Evolutionary conservation across 2,888 invertebrate species (phyloP), one percentile per base, ranked within the genome.

Genomic region (Deilephila elpenor): DNA sequence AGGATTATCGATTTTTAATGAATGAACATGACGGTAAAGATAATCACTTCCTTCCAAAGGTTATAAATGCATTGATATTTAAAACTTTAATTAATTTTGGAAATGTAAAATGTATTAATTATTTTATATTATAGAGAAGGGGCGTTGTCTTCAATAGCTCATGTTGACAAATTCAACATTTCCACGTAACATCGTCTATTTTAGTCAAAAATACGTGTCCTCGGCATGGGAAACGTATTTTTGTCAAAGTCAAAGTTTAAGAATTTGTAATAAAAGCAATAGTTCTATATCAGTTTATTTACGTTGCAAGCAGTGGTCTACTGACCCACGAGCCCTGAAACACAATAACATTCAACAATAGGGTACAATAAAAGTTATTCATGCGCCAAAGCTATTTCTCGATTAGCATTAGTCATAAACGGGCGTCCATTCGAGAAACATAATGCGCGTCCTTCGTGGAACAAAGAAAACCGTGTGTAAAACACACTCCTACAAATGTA

Each of bases 391-490:
- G 64, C 29, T 70, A 59, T 59, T 59, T 34, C 56, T 71, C 71
- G 71, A 71, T 71, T 71, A 59, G 51, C 67, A 67, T 67, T 67
- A 67, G 44, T 67, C 67, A 67, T 67, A 67, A 56, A 56, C 32
- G 3, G 32, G 44, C 37, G 37, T 64, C 64, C 64, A 44, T 67
- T 67, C 59, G 37, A 70, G 51, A 59, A 70, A 70, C 67, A 44
- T 73, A 73, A 67, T 56, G 34, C 19, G 61, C 71, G 73, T 73
- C 73, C 73, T 73, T 74, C 71, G 51, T 29, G 61, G 25, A 67
- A 75, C 74, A 73, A 74, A 74, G 73, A 70, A 75, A 74, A 74
- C 70, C 70, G 75, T 70, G 60, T 61, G 72, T 34, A 71, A 72
- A 75, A 71, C 71, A 73, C 61, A 67, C 59, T 44, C 14, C 64